Evolutionary conservation across 1,140 invertebrate genomes (phyloP).

Genomic region (Drosophila santomea): DNA sequence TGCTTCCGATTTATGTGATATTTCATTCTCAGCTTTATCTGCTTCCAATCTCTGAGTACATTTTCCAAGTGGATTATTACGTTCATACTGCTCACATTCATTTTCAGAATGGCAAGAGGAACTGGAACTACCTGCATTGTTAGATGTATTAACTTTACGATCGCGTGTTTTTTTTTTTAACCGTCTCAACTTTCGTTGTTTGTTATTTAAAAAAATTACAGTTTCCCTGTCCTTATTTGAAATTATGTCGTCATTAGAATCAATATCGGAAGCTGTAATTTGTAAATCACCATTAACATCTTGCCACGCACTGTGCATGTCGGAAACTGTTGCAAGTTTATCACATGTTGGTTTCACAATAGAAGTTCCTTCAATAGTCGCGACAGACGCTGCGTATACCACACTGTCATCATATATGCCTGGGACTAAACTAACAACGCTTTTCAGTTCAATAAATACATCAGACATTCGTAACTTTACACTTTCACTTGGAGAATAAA

Average conservation of each 20-base stretch:
- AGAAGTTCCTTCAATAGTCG: background rate
- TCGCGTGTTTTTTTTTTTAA: conserved; percentile 40
- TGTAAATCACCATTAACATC: conserved; percentile 64
- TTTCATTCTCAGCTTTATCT: conserved; percentile 12
- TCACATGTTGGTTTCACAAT: conserved; percentile 26
- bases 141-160: background rate
- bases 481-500: conserved; percentile 88
- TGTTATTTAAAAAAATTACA: background rate
- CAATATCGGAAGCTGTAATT: conserved; percentile 16
- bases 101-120: conserved; percentile 68
- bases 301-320: conserved; percentile 84
- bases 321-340: conserved; percentile 65
- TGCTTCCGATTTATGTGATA: conserved; percentile 86
- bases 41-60: background rate
- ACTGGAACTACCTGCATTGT: conserved; percentile 52
- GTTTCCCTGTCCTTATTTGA: background rate
- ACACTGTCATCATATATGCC: conserved; percentile 15
- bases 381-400: background rate
- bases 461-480: conserved; percentile 92
- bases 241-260: conserved; percentile 15
- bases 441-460: conserved; percentile 90
- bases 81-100: conserved; percentile 53
- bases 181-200: conserved; percentile 15
- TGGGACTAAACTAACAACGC: conserved; percentile 86
- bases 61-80: background rate